These are phyloP conservation scores for Engraulis encrasicolus DNA, from an alignment of 2,113 vertebrate species.

Conservation along the genomic window DNA sequence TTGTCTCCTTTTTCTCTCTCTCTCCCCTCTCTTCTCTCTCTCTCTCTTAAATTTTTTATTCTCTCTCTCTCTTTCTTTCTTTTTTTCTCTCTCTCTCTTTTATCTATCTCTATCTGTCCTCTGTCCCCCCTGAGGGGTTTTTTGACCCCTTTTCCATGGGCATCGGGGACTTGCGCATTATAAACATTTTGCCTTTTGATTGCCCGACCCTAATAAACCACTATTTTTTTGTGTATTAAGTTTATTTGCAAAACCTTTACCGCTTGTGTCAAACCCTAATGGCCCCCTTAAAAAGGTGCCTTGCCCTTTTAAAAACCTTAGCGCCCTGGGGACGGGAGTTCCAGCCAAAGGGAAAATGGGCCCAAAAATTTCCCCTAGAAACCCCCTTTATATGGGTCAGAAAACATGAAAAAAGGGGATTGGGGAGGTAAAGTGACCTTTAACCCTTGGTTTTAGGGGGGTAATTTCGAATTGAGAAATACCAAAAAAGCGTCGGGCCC, in stretches of 20 bases:
- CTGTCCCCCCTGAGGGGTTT: not conserved
- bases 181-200: not conserved
- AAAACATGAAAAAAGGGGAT: not conserved
- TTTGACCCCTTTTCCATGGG: not conserved
- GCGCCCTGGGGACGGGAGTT: too few species aligned
- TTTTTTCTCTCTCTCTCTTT: conserved; percentile 9
- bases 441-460: conserved; percentile 3
- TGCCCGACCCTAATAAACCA: not conserved
- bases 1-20: too few species aligned
- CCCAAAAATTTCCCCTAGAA: not conserved
- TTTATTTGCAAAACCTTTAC: conserved; percentile 5
- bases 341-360: not conserved
- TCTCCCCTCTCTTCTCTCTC: too few species aligned
- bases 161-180: not conserved
- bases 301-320: too few species aligned
- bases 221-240: not conserved
- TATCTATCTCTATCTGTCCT: too few species aligned
- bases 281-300: not conserved
- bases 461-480: not conserved
- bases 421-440: not conserved
- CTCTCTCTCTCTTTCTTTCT: not conserved
- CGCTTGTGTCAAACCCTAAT: not conserved
- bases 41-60: not conserved
- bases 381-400: conserved; percentile 2
- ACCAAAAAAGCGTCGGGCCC: not conserved